Percentiles rank a stretch among this genome's conserved stretches.
Evolutionary conservation across 1,140 invertebrate genomes (phyloP).

Genomic region (Probaryconus sp.): DNA sequence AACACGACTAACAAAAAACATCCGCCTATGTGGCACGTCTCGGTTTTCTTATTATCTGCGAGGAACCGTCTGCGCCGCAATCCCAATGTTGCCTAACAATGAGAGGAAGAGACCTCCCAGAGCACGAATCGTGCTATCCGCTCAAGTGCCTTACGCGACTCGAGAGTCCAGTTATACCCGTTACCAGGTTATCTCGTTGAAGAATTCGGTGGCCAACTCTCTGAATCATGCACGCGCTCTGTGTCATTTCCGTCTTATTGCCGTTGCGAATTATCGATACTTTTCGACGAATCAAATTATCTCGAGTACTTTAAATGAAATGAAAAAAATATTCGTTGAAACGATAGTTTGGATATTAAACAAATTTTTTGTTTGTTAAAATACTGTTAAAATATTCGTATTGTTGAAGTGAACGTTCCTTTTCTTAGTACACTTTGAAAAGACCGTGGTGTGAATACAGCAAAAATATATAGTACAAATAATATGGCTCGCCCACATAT

Average conservation of each 20-base stretch:
- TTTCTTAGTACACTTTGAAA: too few relatives aligned
- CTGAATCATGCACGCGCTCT: slow-evolving; percentile 37
- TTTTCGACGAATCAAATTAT: slow-evolving; percentile 8
- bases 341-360: too few relatives aligned
- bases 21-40: slow-evolving; percentile 32
- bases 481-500: background rate
- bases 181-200: slow-evolving; percentile 48
- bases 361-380: too few relatives aligned
- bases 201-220: slow-evolving; percentile 23
- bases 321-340: too few relatives aligned
- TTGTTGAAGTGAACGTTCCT: background rate
- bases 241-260: slow-evolving; percentile 43
- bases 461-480: too few relatives aligned
- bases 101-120: slow-evolving; percentile 44
- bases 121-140: slow-evolving; percentile 23
- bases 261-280: slow-evolving; percentile 6
- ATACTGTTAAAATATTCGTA: too few relatives aligned
- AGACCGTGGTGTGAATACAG: too few relatives aligned
- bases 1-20: slow-evolving; percentile 49
- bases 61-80: slow-evolving; percentile 34
- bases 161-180: slow-evolving; percentile 37
- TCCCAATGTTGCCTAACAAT: slow-evolving; percentile 42
- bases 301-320: background rate
- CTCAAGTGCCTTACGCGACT: slow-evolving; percentile 30
- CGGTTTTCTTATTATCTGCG: slow-evolving; percentile 45